Percentiles rank a stretch among this genome's conserved stretches.
These are phyloP conservation scores for Malurus melanocephalus DNA, from an alignment of 2,113 vertebrate genomes.

Conservation along the genomic window DNA sequence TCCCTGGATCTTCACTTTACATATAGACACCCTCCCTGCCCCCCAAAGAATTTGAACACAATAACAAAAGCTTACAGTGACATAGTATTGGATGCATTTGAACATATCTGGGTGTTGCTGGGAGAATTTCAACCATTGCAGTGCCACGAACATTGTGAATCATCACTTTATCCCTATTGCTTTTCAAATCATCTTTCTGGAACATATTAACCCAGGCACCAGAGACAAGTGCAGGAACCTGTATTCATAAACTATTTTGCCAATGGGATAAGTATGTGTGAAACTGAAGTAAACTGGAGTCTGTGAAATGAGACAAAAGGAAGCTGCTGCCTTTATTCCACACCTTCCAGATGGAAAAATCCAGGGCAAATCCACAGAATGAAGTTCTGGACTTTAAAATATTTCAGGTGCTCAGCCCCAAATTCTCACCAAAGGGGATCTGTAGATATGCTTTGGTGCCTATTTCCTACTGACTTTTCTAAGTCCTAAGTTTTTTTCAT, in stretches of 20 bases:
- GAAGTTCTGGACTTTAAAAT: not conserved
- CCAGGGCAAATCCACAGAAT: not conserved
- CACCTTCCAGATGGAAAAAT: not conserved
- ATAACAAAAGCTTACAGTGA: not conserved
- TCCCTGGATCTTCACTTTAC: not conserved
- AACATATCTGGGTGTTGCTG: not conserved
- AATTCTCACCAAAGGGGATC: not conserved
- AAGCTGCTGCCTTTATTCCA: not conserved
- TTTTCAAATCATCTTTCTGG: not conserved
- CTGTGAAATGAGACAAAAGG: not conserved
- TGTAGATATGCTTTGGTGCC: not conserved
- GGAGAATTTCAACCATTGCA: not conserved
- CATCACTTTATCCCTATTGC: not conserved
- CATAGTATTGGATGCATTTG: not conserved
- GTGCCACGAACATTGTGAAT: not conserved
- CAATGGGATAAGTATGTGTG: not conserved
- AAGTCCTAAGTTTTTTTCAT: not conserved
- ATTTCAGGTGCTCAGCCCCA: not conserved
- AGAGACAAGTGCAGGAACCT: not conserved
- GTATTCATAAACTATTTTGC: not conserved
- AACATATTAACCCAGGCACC: not conserved
- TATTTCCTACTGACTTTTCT: not conserved
- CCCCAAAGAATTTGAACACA: not conserved
- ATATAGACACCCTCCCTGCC: accelerated
- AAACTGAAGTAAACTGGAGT: not conserved